Evolutionary conservation across 2,888 invertebrate genomes (phyloP).

Genomic region (Alviniconcha strummeri): DNA sequence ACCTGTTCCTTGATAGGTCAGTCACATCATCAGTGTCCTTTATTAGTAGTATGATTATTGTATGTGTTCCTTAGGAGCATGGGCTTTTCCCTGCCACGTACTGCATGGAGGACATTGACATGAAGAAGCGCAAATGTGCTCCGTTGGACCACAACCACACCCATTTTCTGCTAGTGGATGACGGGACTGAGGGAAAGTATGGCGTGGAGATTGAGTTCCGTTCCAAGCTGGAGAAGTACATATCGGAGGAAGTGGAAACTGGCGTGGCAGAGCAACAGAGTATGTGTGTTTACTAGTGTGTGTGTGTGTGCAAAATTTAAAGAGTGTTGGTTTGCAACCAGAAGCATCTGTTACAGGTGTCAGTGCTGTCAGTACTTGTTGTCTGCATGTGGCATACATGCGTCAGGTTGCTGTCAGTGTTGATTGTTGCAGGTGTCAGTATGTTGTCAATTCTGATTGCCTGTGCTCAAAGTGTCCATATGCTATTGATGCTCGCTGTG

Average conservation of each 20-base stretch:
- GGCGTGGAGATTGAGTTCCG: constrained; percentile 69
- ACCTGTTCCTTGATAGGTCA: no score
- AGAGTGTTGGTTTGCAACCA: not conserved
- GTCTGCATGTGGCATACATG: not conserved
- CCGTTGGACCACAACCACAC: constrained; percentile 72
- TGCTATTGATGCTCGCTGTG: no score
- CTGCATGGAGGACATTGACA: constrained; percentile 55
- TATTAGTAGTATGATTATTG: not conserved
- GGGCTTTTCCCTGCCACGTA: constrained; percentile 68
- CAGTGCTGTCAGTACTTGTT: no score
- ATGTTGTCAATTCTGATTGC: no score
- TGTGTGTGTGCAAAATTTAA: not conserved
- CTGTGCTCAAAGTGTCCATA: no score
- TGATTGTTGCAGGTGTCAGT: no score
- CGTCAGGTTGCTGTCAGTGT: not conserved
- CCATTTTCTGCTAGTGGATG: constrained; percentile 72
- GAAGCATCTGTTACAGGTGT: no score
- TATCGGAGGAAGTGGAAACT: constrained; percentile 59
- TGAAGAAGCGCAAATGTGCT: constrained; percentile 45
- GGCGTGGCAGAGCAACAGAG: constrained; percentile 60
- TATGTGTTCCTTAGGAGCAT: constrained; percentile 36
- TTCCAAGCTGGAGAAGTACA: constrained; percentile 63
- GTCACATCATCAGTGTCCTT: no score
- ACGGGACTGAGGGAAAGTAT: constrained; percentile 67
- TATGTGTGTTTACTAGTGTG: constrained; percentile 45